Base-by-base conservation (phyloP, 1,140 invertebrate species). In the Drosophila saltans region DNA sequence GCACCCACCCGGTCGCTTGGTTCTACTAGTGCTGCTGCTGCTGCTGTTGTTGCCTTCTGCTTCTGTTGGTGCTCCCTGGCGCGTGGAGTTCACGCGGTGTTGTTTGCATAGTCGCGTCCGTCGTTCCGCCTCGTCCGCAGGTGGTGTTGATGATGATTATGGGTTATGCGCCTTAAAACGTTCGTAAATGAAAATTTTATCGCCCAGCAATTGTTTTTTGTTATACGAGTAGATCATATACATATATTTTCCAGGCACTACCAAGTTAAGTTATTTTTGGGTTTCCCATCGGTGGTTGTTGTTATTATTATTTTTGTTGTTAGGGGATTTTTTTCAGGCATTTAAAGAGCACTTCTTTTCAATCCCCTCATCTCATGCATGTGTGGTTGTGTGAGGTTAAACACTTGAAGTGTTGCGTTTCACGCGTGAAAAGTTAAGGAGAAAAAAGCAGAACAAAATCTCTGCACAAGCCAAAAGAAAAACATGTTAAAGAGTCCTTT, bases 171-270 rank as follows among this genome's bases (percentile, higher is more conserved):
- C 62, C 33, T 57, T 39, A 67, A 66, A 78, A 67, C 75, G 64
- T 28, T 78, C 67, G 70, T 75, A 75, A 88, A 89, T 89, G 74
- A 78, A 84, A 78, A 78, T 88, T 88, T 88, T 89, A 88, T 80
- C 60, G 80, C 80, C 72, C 84, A 84, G 78, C 80, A 88, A 88
- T 88, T 80, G 84, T 75, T 84, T 36, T 59, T 62, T 78, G 64
- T 82, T 75, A 69, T 80, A 11, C 21, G 7, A 16, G 16, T 24
- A 2, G 16, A 45, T 16, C 5, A 48, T 24, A 52, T 24, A 26
- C n/a, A 76, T 75, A 85, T 82, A 88, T 80, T 89, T 75, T 56
- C 66, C 56, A n/a, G 66, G 36, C 39, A 48, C 75, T 82, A 76
- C 80, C 9, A 52, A 52, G 72, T 80, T 56, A 80, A 80, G 76